Base-by-base conservation (phyloP, 2,888 invertebrate species). In the Ornithoptera priamus region DNA sequence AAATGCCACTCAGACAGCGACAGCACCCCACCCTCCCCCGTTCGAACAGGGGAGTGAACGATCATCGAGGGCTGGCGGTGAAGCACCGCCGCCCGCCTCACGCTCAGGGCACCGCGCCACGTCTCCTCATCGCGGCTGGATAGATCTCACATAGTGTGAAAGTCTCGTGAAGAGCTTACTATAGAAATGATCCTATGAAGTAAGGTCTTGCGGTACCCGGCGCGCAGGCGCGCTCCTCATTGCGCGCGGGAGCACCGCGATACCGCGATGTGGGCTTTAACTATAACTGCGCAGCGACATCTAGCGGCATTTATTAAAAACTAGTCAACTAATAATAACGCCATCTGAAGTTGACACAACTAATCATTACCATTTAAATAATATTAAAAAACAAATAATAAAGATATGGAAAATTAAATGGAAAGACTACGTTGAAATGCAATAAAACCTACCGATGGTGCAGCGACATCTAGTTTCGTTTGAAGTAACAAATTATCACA, bases 181-280 rank as follows among this genome's bases (percentile, higher is more conserved):
- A 56, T 67, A 67, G 67, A 67, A 67, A 67, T 67, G 67, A 67
- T 67, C 67, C 67, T 67, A 67, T 61, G 67, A 61, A 67, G 61
- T 30, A 30, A 30, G 30, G 30, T 30, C 30, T 30, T 30, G 30
- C 18, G 0, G 15, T 2, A 0, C 2, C 2, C n/a, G n/a, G 18
- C 53, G 12, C 53, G 53, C 53, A 22, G 15, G 53, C 53, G n/a
- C 53, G 17, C 1, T 15, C 53, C 53, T 53, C 53, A 53, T 17
- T 17, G 17, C 53, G 53, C 53, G 17, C 10, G 18, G 17, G n/a
- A 53, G n/a, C 10, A 53, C 2, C 53, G 17, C 53, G 15, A 53
- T 1, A 53, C 53, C 53, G 53, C 53, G 53, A 53, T 6, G n/a
- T 2, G 53, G 15, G 17, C 15, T n/a, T 18, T 17, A n/a, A n/a